Evolutionary conservation across 2,113 vertebrate genomes (phyloP).

Genomic region (Corythaixoides concolor): DNA sequence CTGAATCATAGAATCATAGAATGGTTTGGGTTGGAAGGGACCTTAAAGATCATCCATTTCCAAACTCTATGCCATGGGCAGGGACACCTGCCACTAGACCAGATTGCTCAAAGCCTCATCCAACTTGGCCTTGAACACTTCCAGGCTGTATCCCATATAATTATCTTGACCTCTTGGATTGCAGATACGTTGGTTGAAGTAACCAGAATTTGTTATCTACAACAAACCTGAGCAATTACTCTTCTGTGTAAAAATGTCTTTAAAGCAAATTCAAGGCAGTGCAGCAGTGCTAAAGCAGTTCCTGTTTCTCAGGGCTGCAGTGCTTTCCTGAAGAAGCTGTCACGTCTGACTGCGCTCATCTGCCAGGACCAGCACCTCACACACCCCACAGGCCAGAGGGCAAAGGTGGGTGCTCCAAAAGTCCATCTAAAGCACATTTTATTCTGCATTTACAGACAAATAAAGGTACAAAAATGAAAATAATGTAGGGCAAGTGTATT

Average conservation of each 20-base stretch:
- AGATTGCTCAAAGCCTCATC: too few species aligned
- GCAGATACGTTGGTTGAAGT: neutral
- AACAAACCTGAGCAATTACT: neutral
- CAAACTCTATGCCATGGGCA: too few species aligned
- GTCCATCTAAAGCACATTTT: neutral
- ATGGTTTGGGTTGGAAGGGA: too few species aligned
- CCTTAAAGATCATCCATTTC: too few species aligned
- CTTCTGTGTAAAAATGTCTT: neutral
- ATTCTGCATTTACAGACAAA: neutral
- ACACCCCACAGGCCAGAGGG: neutral
- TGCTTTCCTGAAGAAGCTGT: neutral
- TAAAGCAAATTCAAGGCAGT: neutral
- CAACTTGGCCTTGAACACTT: too few species aligned
- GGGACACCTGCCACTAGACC: too few species aligned
- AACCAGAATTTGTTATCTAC: neutral
- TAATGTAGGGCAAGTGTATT: neutral
- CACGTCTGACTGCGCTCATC: neutral
- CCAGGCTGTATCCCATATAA: neutral
- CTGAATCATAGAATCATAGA: neutral
- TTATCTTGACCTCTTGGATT: neutral
- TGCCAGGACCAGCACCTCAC: neutral
- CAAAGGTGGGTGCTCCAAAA: fast-evolving
- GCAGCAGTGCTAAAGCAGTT: neutral
- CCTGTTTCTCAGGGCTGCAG: neutral
- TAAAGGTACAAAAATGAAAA: neutral